phyloP scores from a whole-genome alignment of 1,140 invertebrate genomes.

The Asobara japonica region DNA sequence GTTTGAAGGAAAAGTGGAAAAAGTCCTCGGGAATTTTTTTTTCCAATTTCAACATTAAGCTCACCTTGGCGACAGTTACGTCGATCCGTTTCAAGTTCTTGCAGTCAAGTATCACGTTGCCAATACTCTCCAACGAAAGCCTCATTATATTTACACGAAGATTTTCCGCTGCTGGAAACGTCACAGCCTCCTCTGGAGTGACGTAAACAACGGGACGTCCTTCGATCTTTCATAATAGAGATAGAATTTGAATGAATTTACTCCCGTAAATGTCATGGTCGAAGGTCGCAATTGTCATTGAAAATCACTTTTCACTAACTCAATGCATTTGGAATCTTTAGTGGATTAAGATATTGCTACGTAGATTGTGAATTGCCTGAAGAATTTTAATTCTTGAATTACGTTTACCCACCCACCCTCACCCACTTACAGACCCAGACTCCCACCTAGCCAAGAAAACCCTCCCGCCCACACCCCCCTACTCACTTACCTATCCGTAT shows the following conservation, averaged over 20 bases:
- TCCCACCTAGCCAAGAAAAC: too few relatives aligned
- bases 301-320: too few relatives aligned
- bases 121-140: slow-evolving; percentile 40
- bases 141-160: slow-evolving; percentile 66
- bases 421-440: too few relatives aligned
- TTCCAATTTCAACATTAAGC: slow-evolving; percentile 9
- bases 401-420: too few relatives aligned
- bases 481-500: too few relatives aligned
- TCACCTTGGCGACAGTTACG: slow-evolving; percentile 70
- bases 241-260: background rate
- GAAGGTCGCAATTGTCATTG: too few relatives aligned
- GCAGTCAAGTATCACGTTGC: slow-evolving; percentile 69
- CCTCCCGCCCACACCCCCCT: too few relatives aligned
- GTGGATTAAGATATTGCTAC: too few relatives aligned
- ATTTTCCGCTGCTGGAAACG: slow-evolving; percentile 73
- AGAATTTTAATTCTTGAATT: too few relatives aligned
- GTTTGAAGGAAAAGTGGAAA: background rate
- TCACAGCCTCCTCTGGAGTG: slow-evolving; percentile 68
- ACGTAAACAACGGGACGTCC: slow-evolving; percentile 61
- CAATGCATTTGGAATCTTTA: too few relatives aligned
- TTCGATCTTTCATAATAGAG: slow-evolving; percentile 33
- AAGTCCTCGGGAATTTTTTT: background rate
- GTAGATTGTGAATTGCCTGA: too few relatives aligned
- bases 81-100: slow-evolving; percentile 67
- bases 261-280: background rate